These are phyloP conservation scores for Harpagoxenus sublaevis DNA, from an alignment of 2,888 invertebrate species.

Conservation along the genomic window DNA sequence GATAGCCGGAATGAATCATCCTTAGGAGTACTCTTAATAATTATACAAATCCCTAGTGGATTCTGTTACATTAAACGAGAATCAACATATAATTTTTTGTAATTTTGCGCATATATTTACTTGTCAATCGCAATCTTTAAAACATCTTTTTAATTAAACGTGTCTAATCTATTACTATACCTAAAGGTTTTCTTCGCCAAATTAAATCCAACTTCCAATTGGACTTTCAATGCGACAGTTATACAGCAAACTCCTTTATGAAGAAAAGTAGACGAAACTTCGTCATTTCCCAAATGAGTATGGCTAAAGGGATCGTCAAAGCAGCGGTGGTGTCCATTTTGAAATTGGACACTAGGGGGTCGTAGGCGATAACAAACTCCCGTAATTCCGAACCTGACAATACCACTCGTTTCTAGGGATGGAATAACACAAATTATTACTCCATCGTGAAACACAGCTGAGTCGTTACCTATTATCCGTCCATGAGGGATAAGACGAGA, in stretches of 20 bases:
- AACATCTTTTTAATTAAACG: constrained; percentile 12
- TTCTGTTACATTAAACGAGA: background rate
- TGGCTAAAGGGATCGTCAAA: constrained; percentile 55
- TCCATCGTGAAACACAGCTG: constrained; percentile 48
- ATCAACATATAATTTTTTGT: too few relatives aligned
- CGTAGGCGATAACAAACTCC: constrained; percentile 60
- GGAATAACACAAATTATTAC: constrained; percentile 62
- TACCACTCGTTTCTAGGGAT: constrained; percentile 56
- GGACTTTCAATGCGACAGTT: background rate
- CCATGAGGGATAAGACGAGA: constrained; percentile 29
- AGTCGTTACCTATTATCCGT: constrained; percentile 28
- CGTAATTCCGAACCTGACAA: constrained; percentile 66
- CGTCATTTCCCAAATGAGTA: constrained; percentile 42
- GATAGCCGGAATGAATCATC: constrained; percentile 15
- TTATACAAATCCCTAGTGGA: background rate
- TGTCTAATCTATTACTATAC: background rate
- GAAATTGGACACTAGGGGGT: constrained; percentile 77
- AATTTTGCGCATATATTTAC: background rate
- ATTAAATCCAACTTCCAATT: constrained; percentile 19
- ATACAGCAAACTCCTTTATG: constrained; percentile 12
- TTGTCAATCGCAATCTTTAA: background rate
- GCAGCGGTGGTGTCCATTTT: constrained; percentile 60
- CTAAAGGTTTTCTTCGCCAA: background rate
- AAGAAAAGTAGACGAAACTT: constrained; percentile 51
- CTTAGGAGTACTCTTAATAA: background rate